Conservation (phyloP, 2,888 invertebrate genomes). For the Lepidochrysops patricia region DNA sequence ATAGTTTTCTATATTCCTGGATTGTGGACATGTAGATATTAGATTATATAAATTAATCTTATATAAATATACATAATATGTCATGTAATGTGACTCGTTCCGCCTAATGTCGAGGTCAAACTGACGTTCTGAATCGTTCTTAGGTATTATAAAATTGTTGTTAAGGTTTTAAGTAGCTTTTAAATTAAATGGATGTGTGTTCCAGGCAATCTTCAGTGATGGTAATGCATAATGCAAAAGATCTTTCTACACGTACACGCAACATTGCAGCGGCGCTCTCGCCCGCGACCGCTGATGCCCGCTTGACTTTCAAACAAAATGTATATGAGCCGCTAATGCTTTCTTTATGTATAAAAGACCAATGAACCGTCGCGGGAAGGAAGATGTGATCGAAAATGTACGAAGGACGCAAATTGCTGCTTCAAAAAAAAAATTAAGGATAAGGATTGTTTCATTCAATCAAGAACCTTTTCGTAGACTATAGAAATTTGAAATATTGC, state of each 20-base stretch:
- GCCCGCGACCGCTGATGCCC: conserved; percentile 50
- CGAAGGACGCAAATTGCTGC: too few relatives aligned
- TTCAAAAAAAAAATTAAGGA: too few relatives aligned
- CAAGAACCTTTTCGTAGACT: background rate
- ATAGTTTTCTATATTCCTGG: too few relatives aligned
- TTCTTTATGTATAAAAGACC: conserved; percentile 8
- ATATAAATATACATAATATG: too few relatives aligned
- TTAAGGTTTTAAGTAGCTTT: background rate
- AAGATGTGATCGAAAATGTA: too few relatives aligned
- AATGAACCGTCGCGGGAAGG: background rate
- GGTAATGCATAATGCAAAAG: conserved; percentile 50
- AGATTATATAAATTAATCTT: too few relatives aligned
- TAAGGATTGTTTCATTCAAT: background rate
- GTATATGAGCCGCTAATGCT: conserved; percentile 6
- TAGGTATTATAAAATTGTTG: too few relatives aligned
- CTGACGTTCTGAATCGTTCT: too few relatives aligned
- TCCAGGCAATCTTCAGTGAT: conserved; percentile 11
- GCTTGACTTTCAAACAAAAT: conserved; percentile 52
- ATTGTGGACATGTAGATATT: too few relatives aligned
- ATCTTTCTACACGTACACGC: conserved; percentile 48
- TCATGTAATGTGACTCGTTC: too few relatives aligned
- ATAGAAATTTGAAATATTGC: too few relatives aligned
- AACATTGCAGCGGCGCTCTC: conserved; percentile 47
- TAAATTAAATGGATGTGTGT: background rate
- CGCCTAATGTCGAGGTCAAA: too few relatives aligned